These are phyloP conservation scores for Lampris incognitus DNA, from an alignment of 2,113 vertebrate species.

Conservation along the genomic window DNA sequence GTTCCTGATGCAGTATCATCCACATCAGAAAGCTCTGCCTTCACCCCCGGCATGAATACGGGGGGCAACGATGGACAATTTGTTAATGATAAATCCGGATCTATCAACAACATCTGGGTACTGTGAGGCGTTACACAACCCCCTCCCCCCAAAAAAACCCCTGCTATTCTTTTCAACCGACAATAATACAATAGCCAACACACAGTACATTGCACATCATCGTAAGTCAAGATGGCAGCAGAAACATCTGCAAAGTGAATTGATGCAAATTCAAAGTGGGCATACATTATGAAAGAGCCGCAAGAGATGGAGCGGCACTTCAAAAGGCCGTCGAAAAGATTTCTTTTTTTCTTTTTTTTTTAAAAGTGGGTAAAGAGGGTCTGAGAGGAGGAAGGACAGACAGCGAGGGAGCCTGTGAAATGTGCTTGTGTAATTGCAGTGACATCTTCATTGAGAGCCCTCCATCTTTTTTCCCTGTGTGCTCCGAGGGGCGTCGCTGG, in stretches of 20 bases:
- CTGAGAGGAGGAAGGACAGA: constrained; percentile 64
- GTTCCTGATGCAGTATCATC: constrained; percentile 99
- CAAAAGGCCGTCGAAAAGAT: constrained; percentile 72
- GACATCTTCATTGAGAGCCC: constrained; percentile 79
- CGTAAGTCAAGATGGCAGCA: constrained; percentile 77
- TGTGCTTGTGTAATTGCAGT: constrained; percentile 74
- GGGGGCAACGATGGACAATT: constrained; percentile 5
- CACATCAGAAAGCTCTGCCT: constrained; percentile 89
- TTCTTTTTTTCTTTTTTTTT: constrained; percentile 11
- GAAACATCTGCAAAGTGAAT: constrained; percentile 78
- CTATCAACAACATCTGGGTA: constrained; percentile 1
- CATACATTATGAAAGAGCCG: constrained; percentile 76
- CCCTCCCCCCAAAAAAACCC: constrained; percentile 37
- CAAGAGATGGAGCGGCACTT: constrained; percentile 72
- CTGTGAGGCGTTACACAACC: constrained; percentile 32
- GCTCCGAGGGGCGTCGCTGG: constrained; percentile 72
- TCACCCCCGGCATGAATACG: constrained; percentile 26
- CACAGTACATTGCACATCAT: constrained; percentile 73
- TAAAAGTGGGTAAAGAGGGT: constrained; percentile 53
- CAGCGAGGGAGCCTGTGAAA: constrained; percentile 65
- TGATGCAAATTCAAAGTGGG: constrained; percentile 76
- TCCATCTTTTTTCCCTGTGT: constrained; percentile 65
- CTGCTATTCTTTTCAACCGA: constrained; percentile 66
- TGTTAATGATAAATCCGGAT: constrained; percentile 18
- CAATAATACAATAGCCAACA: constrained; percentile 56